Base-by-base conservation (phyloP, 1,140 invertebrate species). In the Trichonephila clavipes region DNA sequence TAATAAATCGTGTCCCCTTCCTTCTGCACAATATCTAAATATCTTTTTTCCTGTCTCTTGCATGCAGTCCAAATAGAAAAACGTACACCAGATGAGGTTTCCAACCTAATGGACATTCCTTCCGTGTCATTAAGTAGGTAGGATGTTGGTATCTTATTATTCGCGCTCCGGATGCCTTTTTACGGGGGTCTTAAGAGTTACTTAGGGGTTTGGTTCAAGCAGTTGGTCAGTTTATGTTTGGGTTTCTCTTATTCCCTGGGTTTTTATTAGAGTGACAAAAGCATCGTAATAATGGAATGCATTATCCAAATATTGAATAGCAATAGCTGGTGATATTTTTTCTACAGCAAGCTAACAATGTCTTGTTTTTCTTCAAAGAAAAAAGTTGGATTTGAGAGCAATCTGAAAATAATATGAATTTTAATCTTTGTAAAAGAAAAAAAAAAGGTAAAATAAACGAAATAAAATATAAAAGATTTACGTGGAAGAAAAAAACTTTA, bases 141-240 rank as follows among this genome's bases (percentile, higher is more conserved):
- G 72, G 34, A 77, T 77, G 72, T 77, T 28, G 28, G 72, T 77
- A 77, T 40, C 34, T 77, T 77, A 77, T 77, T 77, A 77, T 77
- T 77, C 72, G 12, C 72, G 16, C 34, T 77, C 34, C 72, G 72
- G 72, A 34, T 40, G 4, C 72, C 34, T 34, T 77, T 77, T 34
- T 77, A 16, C 72, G 18, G 28, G 14, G 34, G 12, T 28, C 34
- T 18, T 18, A 7, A 28, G 16, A 34, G 10, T 28, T 77, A 28
- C 18, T 77, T 34, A 18, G 28, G 16, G 16, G 34, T 77, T 34
- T 77, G 28, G 72, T 7, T 34, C 72, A 18, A 12, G 16, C 4
- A 34, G 18, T 77, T 34, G 28, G 24, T 77, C 28, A 77, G 72
- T 77, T 77, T 40, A 34, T 77, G 51, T 77, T 77, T 12, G 28